These are phyloP conservation scores for Geothlypis trichas DNA, from an alignment of 2,113 vertebrate species.

Conservation along the genomic window DNA sequence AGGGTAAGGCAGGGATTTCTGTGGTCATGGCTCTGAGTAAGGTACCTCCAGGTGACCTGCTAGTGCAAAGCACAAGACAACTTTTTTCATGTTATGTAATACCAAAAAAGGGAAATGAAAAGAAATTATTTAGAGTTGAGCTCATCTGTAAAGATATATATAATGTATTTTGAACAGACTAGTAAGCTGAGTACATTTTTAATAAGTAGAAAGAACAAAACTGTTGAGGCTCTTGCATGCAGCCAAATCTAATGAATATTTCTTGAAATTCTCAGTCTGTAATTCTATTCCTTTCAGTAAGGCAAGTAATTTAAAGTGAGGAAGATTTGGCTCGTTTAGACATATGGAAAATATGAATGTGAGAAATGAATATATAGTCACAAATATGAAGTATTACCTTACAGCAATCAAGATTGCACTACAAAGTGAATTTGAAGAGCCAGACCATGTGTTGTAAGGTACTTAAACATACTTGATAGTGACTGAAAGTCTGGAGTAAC, in stretches of 20 bases:
- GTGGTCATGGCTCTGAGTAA: background rate
- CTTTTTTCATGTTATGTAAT: background rate
- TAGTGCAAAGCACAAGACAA: background rate
- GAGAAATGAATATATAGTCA: background rate
- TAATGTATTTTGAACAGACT: background rate
- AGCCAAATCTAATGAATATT: background rate
- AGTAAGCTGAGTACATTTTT: background rate
- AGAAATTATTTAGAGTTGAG: background rate
- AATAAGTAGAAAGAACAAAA: background rate
- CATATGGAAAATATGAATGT: background rate
- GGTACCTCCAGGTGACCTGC: background rate
- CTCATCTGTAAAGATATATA: background rate
- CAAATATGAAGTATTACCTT: background rate
- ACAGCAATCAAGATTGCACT: background rate
- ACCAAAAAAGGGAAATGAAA: too few species aligned
- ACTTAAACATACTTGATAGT: background rate
- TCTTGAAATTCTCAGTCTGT: background rate
- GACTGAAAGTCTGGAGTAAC: background rate
- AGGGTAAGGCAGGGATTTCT: background rate
- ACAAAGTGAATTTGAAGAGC: background rate
- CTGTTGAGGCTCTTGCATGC: background rate
- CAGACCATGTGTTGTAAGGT: background rate
- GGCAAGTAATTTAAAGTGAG: background rate
- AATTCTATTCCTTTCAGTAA: accelerated
- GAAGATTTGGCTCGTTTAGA: background rate